These are phyloP conservation scores for Masnerella sp. DNA, from an alignment of 2,888 invertebrate genomes.

Conservation along the genomic window DNA sequence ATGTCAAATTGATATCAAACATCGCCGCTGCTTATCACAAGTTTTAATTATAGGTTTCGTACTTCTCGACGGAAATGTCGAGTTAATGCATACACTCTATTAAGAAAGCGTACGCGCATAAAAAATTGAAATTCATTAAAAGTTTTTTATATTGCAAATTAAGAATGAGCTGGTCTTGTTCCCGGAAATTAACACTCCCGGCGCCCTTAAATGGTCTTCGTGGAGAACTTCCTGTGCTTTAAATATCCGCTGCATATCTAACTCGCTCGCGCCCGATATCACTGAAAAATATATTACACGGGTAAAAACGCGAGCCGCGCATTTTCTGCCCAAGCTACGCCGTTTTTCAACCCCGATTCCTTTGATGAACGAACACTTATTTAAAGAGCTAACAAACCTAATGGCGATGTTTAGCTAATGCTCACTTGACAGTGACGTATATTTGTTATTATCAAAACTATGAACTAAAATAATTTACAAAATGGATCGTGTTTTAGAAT, in stretches of 20 bases:
- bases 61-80: conserved; percentile 23
- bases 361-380: too few species aligned
- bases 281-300: conserved; percentile 47
- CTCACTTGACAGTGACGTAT: too few species aligned
- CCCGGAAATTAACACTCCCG: conserved; percentile 43
- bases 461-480: too few species aligned
- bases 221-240: conserved; percentile 43
- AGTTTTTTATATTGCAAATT: conserved; percentile 37
- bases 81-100: conserved; percentile 19
- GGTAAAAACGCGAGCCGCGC: not conserved
- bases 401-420: too few species aligned
- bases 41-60: conserved; percentile 27
- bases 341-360: too few species aligned
- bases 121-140: conserved; percentile 44
- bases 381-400: too few species aligned
- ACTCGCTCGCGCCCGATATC: conserved; percentile 34
- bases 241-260: conserved; percentile 50
- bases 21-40: conserved; percentile 4
- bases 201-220: conserved; percentile 28
- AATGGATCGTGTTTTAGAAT: too few species aligned
- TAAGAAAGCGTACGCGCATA: conserved; percentile 7
- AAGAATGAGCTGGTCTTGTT: conserved; percentile 27
- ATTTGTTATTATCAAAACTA: too few species aligned
- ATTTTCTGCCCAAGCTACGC: too few species aligned
- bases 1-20: not conserved